Evolutionary conservation across 2,797 vertebrate species (phyloP).

Genomic region (Nannoperca australis): DNA sequence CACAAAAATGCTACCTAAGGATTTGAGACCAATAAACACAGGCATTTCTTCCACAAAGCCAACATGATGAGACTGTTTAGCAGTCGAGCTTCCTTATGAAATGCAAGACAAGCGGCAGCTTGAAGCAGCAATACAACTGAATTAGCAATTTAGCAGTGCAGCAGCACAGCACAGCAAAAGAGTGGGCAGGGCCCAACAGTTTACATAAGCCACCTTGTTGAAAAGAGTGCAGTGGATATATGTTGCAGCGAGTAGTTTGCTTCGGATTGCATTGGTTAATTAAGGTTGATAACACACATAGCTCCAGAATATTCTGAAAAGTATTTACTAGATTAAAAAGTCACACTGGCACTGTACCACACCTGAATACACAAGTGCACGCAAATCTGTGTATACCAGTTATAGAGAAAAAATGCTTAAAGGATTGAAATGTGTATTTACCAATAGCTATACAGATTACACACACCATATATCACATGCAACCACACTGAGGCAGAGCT

Average conservation of each 20-base stretch:
- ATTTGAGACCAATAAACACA: not conserved
- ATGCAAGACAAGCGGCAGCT: slow-evolving; percentile 2
- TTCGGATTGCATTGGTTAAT: not conserved
- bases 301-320: not conserved
- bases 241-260: not conserved
- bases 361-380: not conserved
- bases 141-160: not conserved
- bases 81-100: slow-evolving; percentile 6
- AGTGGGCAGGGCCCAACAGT: not conserved
- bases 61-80: not conserved
- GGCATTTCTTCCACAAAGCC: not conserved
- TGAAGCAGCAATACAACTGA: not conserved
- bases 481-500: not conserved
- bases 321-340: not conserved
- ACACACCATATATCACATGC: not conserved
- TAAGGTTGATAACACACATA: not conserved
- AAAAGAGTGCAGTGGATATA: not conserved
- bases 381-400: too few species aligned
- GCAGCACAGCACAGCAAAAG: not conserved
- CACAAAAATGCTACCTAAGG: not conserved
- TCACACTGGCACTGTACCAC: not conserved
- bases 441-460: not conserved
- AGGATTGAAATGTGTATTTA: not conserved
- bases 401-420: too few species aligned
- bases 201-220: not conserved